Evolutionary conservation across 2,888 invertebrate genomes (phyloP).

Genomic region (Sycophila texana): DNA sequence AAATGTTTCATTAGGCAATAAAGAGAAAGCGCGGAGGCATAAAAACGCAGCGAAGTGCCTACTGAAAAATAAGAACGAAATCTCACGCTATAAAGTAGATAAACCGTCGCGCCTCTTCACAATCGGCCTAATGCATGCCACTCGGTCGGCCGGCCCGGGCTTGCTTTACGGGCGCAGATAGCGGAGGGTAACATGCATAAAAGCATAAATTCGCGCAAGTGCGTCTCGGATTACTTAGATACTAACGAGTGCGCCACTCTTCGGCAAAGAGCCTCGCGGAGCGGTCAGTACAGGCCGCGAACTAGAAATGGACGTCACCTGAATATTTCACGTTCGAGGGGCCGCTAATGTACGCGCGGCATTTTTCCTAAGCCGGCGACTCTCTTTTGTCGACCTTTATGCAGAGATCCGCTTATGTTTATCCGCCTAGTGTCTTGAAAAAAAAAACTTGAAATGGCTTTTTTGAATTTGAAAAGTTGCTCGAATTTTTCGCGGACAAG

Average conservation of each 20-base stretch:
- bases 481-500: too few relatives aligned
- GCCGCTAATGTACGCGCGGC: not conserved
- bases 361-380: too few relatives aligned
- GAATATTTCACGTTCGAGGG: not conserved
- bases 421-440: too few relatives aligned
- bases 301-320: too few relatives aligned
- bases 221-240: conserved; percentile 10
- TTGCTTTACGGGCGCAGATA: conserved; percentile 42
- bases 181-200: not conserved
- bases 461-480: too few relatives aligned
- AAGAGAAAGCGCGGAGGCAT: too few relatives aligned
- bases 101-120: conserved; percentile 38
- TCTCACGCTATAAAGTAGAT: conserved; percentile 38
- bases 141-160: not conserved
- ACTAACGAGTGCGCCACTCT: not conserved
- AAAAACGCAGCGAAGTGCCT: too few relatives aligned
- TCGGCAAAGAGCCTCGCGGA: not conserved
- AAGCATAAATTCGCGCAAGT: conserved; percentile 34
- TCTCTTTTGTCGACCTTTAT: too few relatives aligned
- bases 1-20: not conserved
- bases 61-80: not conserved
- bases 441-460: too few relatives aligned
- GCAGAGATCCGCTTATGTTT: too few relatives aligned
- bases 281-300: too few relatives aligned
- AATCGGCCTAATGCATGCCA: conserved; percentile 48